phyloP scores from a whole-genome alignment of 1,140 invertebrate species.

The Sycophila sp. region DNA sequence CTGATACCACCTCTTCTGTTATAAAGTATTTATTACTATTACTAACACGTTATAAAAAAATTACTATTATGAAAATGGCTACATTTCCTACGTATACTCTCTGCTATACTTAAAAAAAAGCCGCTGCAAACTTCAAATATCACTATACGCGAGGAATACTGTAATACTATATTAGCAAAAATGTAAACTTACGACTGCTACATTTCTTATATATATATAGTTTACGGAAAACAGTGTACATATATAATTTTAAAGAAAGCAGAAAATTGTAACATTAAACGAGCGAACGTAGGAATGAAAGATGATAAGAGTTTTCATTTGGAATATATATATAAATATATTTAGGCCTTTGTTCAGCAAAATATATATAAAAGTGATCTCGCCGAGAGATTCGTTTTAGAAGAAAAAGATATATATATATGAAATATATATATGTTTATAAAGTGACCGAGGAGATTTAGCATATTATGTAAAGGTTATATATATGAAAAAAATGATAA shows the following conservation, averaged over 20 bases:
- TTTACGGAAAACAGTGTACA: slow-evolving; percentile 33
- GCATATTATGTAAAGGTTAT: slow-evolving; percentile 4
- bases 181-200: slow-evolving; percentile 17
- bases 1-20: slow-evolving; percentile 47
- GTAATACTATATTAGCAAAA: no score
- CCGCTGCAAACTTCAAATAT: not conserved
- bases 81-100: not conserved
- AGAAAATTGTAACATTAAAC: slow-evolving; percentile 8
- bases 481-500: not conserved
- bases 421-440: slow-evolving; percentile 12
- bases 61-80: slow-evolving; percentile 9
- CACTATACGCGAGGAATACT: not conserved
- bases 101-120: slow-evolving; percentile 5
- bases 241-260: slow-evolving; percentile 21
- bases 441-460: not conserved
- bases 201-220: slow-evolving; percentile 21
- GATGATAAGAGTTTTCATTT: slow-evolving; percentile 16
- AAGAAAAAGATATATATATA: not conserved
- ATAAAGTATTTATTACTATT: slow-evolving; percentile 32
- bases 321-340: slow-evolving; percentile 3
- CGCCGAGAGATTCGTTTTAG: slow-evolving; percentile 9
- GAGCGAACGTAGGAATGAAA: not conserved
- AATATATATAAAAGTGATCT: not conserved
- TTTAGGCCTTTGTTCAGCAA: slow-evolving; percentile 11
- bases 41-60: slow-evolving; percentile 24